Conservation (phyloP, 1,140 invertebrate genomes). For the Papilio machaon region DNA sequence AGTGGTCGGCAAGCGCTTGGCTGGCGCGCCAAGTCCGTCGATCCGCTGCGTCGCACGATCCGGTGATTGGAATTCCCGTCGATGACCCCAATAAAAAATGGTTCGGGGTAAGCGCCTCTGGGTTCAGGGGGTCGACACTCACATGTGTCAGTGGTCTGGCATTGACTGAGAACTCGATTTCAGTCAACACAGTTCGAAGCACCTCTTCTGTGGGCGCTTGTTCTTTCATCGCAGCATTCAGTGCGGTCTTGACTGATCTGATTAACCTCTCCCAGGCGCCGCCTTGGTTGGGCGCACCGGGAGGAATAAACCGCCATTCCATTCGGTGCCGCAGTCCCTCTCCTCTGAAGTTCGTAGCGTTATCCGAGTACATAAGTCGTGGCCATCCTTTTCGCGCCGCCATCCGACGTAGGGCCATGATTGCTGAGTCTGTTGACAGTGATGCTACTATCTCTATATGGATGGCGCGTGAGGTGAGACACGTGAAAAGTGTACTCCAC, state of each 20-base stretch:
- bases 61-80: conserved; percentile 15
- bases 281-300: conserved; percentile 43
- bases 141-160: conserved; percentile 51
- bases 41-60: background rate
- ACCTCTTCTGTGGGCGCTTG: conserved; percentile 44
- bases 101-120: conserved; percentile 40
- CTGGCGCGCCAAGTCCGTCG: conserved; percentile 18
- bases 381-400: conserved; percentile 17
- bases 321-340: conserved; percentile 7
- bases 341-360: conserved; percentile 31
- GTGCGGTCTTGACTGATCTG: conserved; percentile 54
- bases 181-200: conserved; percentile 47
- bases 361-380: too few relatives aligned
- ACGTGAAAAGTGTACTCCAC: background rate
- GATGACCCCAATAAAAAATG: conserved; percentile 40
- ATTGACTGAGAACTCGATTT: conserved; percentile 52
- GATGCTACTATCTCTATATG: background rate
- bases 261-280: conserved; percentile 57
- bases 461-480: background rate
- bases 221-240: conserved; percentile 39
- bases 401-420: background rate
- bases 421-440: background rate
- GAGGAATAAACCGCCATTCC: conserved; percentile 39
- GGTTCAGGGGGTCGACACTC: conserved; percentile 49
- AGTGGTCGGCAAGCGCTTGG: background rate